Evolutionary conservation across 1,140 invertebrate genomes (phyloP).

Genomic region (Papilio aristodemus): DNA sequence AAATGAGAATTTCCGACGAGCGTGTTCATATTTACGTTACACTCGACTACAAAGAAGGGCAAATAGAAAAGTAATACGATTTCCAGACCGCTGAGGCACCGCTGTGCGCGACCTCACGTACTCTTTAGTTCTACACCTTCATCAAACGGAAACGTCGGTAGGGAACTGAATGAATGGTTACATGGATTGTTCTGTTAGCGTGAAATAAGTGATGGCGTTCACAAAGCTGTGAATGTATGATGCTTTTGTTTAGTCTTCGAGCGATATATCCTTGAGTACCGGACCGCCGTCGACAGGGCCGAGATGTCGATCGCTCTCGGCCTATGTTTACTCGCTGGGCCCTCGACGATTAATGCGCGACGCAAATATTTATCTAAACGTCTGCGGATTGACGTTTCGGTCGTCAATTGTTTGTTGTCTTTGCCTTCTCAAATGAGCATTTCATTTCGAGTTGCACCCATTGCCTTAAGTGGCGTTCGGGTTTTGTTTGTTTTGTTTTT

Average conservation of each 20-base stretch:
- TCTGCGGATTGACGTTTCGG: constrained; percentile 78
- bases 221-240: constrained; percentile 25
- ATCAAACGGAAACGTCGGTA: constrained; percentile 34
- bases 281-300: constrained; percentile 55
- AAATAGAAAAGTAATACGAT: constrained; percentile 78
- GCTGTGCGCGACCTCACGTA: constrained; percentile 51
- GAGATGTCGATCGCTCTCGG: constrained; percentile 67
- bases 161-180: constrained; percentile 28
- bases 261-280: constrained; percentile 19
- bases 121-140: constrained; percentile 51
- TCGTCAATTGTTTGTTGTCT: constrained; percentile 79
- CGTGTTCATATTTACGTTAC: constrained; percentile 75
- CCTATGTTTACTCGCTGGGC: constrained; percentile 62
- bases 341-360: constrained; percentile 76
- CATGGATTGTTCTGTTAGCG: constrained; percentile 24
- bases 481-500: constrained; percentile 54
- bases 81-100: constrained; percentile 52
- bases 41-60: constrained; percentile 77
- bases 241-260: constrained; percentile 11
- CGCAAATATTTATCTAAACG: constrained; percentile 79
- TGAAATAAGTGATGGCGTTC: constrained; percentile 15
- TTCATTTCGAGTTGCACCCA: constrained; percentile 75
- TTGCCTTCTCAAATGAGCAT: constrained; percentile 77
- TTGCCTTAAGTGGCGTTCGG: constrained; percentile 74
- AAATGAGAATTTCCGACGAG: constrained; percentile 74